Base-by-base conservation (phyloP, 2,113 vertebrate species). In the Hydrochoerus hydrochaeris region DNA sequence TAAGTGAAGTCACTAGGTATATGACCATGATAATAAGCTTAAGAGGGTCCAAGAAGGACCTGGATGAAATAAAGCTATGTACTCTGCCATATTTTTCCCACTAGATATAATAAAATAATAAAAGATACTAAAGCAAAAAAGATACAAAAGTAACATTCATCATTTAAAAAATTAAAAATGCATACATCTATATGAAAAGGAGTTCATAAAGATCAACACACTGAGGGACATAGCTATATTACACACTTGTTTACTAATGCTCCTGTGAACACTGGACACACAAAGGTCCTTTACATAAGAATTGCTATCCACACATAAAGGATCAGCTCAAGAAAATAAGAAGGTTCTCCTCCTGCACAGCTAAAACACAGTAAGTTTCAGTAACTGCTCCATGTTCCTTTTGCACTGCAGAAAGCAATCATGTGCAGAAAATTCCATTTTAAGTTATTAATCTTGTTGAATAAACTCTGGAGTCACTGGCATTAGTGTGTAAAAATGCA, bases 91-190 rank as follows among this genome's bases (percentile, higher is more conserved):
- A 35, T 80, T 86, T 86, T 58, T 92, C 49, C 77, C 57, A 86
- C 35, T 62, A 81, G 28, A 94, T 92, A 11, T 38, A 49, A n/a
- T 63, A 52, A 67, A 85, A 84, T 9, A 81, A 69, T 0, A 89
- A 44, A 92, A 16, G 12, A 62, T 17, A 75, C 52, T 75, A 65
- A 67, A 93, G 41, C 49, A 8, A 82, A 11, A 85, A 62, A 85
- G 73, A 24, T 30, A 52, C 22, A 65, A 93, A 63, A 32, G 49
- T 60, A 57, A 24, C 46, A 91, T 7, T 26, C 71, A 60, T 54
- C 24, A 82, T 86, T 67, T 82, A 46, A 96, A 91, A n/a, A 85
- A 80, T 65, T 32, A 84, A 63, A 80, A 92, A 90, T 20, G n/a
- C 49, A 41, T 81, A 90, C 85, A 77, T 83, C 57, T 22, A 54